Percentiles rank a stretch among this genome's conserved stretches.
Evolutionary conservation across 2,888 invertebrate species (phyloP).

Genomic region (Sphaerophoria taeniata): DNA sequence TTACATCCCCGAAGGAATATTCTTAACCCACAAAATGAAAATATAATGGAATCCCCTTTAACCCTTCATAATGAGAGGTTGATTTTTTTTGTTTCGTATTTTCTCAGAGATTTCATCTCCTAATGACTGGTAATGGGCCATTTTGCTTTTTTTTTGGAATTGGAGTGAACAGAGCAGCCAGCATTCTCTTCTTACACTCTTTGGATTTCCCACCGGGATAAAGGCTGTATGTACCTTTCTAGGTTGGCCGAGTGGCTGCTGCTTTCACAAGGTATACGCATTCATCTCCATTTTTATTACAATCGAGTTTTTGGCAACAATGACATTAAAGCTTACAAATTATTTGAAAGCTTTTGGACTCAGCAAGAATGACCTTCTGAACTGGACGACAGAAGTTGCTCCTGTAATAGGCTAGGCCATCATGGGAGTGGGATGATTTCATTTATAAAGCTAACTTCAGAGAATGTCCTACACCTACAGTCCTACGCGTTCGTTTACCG

Average conservation of each 20-base stretch:
- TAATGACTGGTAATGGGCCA: constrained; percentile 64
- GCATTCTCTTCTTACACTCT: constrained; percentile 13
- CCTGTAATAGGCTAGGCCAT: constrained; percentile 46
- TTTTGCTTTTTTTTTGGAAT: no score
- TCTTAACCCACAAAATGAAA: constrained; percentile 33
- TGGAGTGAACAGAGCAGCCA: neutral
- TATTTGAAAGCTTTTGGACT: constrained; percentile 69
- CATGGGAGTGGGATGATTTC: neutral
- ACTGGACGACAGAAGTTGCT: constrained; percentile 14
- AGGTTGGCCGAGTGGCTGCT: constrained; percentile 24
- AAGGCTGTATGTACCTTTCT: constrained; percentile 16
- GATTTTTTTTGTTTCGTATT: constrained; percentile 59
- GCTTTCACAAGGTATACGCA: constrained; percentile 47
- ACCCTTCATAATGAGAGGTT: constrained; percentile 67
- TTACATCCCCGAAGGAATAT: constrained; percentile 48
- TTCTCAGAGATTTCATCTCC: constrained; percentile 59
- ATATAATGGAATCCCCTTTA: constrained; percentile 60
- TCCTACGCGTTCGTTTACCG: neutral
- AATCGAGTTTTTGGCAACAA: constrained; percentile 62
- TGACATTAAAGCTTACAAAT: constrained; percentile 73
- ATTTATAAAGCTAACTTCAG: constrained; percentile 37
- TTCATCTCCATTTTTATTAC: constrained; percentile 68
- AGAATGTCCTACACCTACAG: constrained; percentile 31
- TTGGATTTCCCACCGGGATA: constrained; percentile 23
- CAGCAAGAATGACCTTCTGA: constrained; percentile 40